Evolutionary conservation across 2,888 invertebrate genomes (phyloP), one percentile per base, ranked within the genome.

Genomic region (Melolontha melolontha): DNA sequence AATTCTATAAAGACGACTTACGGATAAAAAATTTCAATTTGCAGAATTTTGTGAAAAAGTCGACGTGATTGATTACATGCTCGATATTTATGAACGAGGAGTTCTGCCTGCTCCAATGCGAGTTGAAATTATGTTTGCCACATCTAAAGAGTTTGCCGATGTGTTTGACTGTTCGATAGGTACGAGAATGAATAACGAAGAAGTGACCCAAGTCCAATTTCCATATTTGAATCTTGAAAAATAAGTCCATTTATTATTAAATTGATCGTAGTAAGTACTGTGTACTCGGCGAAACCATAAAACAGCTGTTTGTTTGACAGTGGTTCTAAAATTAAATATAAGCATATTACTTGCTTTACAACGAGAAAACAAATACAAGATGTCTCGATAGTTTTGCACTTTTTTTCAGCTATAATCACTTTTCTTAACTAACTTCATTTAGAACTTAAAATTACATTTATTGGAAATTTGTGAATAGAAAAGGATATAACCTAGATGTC

Each of bases 21-120:
- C n/a, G n/a, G n/a, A n/a, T n/a, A n/a, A 29, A 29, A 5, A 29
- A 29, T 29, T 12, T 4, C 14, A 51, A 16, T 62, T 75, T 62
- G n/a, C 54, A 79, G 79, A 79, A 66, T 76, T 74, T 57, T 79
- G 79, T 64, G 70, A 70, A 54, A 69, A 71, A 34, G 71, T 64
- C 5, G 66, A 70, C 1, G 40, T 73, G 5, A 29, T 70, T 5
- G 75, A 78, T 39, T 77, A 74, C 54, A 76, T 77, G 72, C 51
- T 75, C 10, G 39, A 73, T 50, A 57, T 78, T 11, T 76, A 72
- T 40, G 79, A 79, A 71, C 71, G 70, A n/a, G 69, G 71, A 40
- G 40, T 68, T 17, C 65, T 78, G 50, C 78, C 79, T 1, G 54
- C 75, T 5, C 62, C 72, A 5, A 57, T 79, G n/a, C 69, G 76